Evolutionary conservation across 2,113 vertebrate genomes (phyloP).

Genomic region (Indicator indicator): DNA sequence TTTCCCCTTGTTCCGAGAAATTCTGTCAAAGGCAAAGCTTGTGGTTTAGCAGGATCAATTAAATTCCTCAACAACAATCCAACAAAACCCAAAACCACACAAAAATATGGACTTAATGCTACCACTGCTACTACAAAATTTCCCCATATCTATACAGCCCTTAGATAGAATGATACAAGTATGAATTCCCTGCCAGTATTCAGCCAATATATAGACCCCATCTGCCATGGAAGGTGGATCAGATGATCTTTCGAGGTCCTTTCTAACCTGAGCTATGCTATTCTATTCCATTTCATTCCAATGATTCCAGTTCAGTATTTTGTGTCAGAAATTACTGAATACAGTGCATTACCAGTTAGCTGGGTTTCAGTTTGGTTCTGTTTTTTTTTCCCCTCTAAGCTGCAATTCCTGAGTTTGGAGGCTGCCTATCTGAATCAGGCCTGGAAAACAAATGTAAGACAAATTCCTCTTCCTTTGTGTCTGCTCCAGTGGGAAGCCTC

Average conservation of each 20-base stretch:
- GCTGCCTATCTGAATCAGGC: background rate
- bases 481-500: background rate
- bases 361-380: too few relatives aligned
- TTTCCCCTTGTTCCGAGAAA: background rate
- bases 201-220: background rate
- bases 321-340: background rate
- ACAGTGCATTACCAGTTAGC: background rate
- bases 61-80: background rate
- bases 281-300: background rate
- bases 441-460: background rate
- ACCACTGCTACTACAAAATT: too few relatives aligned
- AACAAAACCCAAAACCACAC: accelerated
- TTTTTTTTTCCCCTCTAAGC: background rate
- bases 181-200: background rate
- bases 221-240: background rate
- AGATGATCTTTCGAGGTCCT: too few relatives aligned
- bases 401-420: background rate
- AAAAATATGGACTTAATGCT: background rate
- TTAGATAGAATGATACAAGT: background rate
- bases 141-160: background rate
- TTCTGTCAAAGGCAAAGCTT: background rate
- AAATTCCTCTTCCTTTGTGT: background rate
- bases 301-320: background rate
- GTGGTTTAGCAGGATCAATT: background rate
- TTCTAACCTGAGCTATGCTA: too few relatives aligned